Conservation (phyloP, 2,113 vertebrate species). For the Erpornis zantholeuca region DNA sequence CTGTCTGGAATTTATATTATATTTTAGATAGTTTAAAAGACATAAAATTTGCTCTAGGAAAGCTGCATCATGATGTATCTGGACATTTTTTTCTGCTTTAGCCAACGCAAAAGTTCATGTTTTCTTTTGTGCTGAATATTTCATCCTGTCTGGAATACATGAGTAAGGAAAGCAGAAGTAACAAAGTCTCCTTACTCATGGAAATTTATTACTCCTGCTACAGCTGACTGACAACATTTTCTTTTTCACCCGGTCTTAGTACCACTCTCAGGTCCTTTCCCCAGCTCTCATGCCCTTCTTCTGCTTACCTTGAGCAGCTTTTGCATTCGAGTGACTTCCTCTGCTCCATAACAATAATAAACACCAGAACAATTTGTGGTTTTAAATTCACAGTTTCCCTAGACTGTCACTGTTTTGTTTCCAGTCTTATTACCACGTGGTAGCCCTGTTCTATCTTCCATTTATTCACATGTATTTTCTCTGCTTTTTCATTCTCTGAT, state of each 20-base stretch:
- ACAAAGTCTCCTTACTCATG: not conserved
- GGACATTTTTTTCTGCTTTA: not conserved
- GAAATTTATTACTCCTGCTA: not conserved
- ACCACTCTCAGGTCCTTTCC: not conserved
- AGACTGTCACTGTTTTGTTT: not conserved
- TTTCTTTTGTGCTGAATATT: not conserved
- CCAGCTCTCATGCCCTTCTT: not conserved
- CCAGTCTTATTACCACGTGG: fast-evolving
- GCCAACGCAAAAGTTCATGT: not conserved
- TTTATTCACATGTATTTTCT: not conserved
- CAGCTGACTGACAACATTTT: not conserved
- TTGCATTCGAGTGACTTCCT: not conserved
- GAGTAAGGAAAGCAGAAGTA: not conserved
- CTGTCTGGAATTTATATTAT: not conserved
- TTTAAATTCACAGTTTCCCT: not conserved
- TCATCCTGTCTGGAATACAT: not conserved
- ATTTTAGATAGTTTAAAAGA: not conserved
- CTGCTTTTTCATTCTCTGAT: not conserved
- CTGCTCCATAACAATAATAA: not conserved
- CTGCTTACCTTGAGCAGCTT: not conserved
- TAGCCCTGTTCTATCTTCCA: not conserved
- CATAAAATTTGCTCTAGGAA: not conserved
- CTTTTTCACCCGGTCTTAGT: fast-evolving
- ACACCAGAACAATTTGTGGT: not conserved
- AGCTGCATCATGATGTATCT: fast-evolving